Conservation (phyloP, 2,888 invertebrate genomes). For the Brachyptera putata region DNA sequence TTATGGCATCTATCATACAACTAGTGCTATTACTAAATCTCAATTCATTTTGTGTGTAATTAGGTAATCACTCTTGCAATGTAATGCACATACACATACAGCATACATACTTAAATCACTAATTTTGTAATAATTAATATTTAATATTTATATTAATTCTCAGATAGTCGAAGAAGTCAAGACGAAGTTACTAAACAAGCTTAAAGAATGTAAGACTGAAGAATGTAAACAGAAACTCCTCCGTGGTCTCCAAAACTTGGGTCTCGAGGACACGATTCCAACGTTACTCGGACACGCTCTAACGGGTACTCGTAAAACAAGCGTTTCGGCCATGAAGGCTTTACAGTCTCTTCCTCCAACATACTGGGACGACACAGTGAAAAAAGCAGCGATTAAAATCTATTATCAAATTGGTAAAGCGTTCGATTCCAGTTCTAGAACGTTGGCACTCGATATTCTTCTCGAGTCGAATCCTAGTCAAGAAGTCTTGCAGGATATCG, state of each 20-base stretch:
- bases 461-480: conserved; percentile 55
- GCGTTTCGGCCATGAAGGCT: conserved; percentile 65
- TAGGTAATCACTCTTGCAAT: too few relatives aligned
- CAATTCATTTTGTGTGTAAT: too few relatives aligned
- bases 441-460: conserved; percentile 65
- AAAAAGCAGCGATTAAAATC: conserved; percentile 50
- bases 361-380: conserved; percentile 45
- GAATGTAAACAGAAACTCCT: conserved; percentile 59
- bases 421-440: conserved; percentile 66
- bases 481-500: conserved; percentile 50
- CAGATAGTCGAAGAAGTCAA: conserved; percentile 44
- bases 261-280: conserved; percentile 56
- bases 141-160: conserved; percentile 33
- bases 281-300: conserved; percentile 54
- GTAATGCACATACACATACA: too few relatives aligned
- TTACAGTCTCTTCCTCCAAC: conserved; percentile 51
- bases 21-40: too few relatives aligned
- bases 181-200: conserved; percentile 42
- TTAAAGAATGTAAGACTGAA: conserved; percentile 52
- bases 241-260: conserved; percentile 66
- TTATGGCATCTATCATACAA: too few relatives aligned
- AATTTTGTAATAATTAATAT: neutral
- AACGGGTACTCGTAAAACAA: conserved; percentile 50
- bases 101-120: neutral
- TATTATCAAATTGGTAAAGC: conserved; percentile 56